These are phyloP conservation scores for Lacerta agilis DNA, from an alignment of 2,797 vertebrate genomes.

Conservation along the genomic window DNA sequence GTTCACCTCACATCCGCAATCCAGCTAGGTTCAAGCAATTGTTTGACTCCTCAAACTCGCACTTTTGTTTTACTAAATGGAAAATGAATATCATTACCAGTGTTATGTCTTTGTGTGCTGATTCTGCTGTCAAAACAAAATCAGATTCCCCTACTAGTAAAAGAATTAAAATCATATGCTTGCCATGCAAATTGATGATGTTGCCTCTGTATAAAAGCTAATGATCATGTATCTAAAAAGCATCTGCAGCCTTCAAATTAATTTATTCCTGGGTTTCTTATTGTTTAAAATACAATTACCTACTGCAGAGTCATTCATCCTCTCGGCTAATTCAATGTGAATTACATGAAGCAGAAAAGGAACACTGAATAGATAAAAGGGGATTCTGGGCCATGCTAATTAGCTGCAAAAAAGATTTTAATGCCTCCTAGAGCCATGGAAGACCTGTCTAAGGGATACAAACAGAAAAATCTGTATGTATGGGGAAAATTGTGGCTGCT, in stretches of 20 bases:
- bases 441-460: slow-evolving; percentile 12
- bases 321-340: slow-evolving; percentile 54
- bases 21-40: slow-evolving; percentile 19
- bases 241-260: slow-evolving; percentile 54
- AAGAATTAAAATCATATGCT: slow-evolving; percentile 48
- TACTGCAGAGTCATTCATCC: slow-evolving; percentile 33
- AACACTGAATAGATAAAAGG: slow-evolving; percentile 30
- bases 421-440: background rate
- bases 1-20: slow-evolving; percentile 26
- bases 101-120: slow-evolving; percentile 36
- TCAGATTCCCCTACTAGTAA: slow-evolving; percentile 43
- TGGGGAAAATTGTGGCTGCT: background rate
- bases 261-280: slow-evolving; percentile 60
- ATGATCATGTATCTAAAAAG: slow-evolving; percentile 21
- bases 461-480: slow-evolving; percentile 25
- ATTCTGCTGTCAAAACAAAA: slow-evolving; percentile 54
- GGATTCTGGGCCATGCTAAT: slow-evolving; percentile 22
- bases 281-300: slow-evolving; percentile 50
- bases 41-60: slow-evolving; percentile 38
- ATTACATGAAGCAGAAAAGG: slow-evolving; percentile 35
- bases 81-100: slow-evolving; percentile 62
- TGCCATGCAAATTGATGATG: slow-evolving; percentile 41
- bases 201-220: slow-evolving; percentile 23
- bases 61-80: slow-evolving; percentile 59
- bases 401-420: slow-evolving; percentile 33